Evolutionary conservation across 1,140 invertebrate species (phyloP).

Genomic region (Elymnias hypermnestra): DNA sequence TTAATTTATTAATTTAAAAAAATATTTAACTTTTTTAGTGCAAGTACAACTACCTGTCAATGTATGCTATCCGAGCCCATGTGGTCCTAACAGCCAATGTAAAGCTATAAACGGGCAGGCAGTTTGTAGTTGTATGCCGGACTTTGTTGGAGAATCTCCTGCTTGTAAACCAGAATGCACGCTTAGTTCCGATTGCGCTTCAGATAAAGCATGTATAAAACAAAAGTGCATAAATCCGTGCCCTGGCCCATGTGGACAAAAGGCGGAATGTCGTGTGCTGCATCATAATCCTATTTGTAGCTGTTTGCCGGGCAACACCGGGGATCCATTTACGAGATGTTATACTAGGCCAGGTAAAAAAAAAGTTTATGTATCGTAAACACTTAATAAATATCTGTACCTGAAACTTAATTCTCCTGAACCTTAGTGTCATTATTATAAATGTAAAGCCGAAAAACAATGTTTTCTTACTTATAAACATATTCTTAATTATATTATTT

Average conservation of each 20-base stretch:
- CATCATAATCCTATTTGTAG: constrained; percentile 81
- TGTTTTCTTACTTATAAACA: too few species aligned
- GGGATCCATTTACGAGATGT: constrained; percentile 78
- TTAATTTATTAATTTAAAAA: background rate
- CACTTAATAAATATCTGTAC: too few species aligned
- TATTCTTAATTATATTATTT: constrained; percentile 3
- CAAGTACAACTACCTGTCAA: background rate
- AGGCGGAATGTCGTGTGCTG: constrained; percentile 80
- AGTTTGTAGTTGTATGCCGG: constrained; percentile 78
- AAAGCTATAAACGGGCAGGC: constrained; percentile 77
- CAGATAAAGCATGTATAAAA: constrained; percentile 79
- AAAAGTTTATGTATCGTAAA: too few species aligned
- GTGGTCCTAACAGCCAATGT: constrained; percentile 81
- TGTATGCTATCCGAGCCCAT: constrained; percentile 79
- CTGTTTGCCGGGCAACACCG: constrained; percentile 70
- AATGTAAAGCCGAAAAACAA: too few species aligned
- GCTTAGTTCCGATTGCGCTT: constrained; percentile 79
- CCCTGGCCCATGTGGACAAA: constrained; percentile 79
- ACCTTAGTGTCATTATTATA: too few species aligned
- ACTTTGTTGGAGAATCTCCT: constrained; percentile 78
- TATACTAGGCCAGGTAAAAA: constrained; percentile 78
- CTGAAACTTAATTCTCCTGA: too few species aligned
- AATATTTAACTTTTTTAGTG: constrained; percentile 6
- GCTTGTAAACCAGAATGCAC: constrained; percentile 81
- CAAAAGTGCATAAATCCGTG: constrained; percentile 84